Conservation (phyloP, 2,888 invertebrate species). For the Marronus borbonicus region DNA sequence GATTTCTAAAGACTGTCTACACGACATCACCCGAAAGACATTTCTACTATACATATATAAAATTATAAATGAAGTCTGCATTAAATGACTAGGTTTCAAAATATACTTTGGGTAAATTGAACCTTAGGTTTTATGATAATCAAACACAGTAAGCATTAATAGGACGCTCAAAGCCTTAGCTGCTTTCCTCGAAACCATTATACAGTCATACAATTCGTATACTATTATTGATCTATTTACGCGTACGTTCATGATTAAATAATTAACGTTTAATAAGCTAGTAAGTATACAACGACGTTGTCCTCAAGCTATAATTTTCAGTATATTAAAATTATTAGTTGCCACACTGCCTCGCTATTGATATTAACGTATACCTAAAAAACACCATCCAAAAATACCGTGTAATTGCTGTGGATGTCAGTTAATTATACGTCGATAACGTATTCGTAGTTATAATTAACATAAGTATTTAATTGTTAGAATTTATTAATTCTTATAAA, state of each 20-base stretch:
- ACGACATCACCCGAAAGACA: too few relatives aligned
- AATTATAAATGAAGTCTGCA: too few relatives aligned
- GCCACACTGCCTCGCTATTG: neutral
- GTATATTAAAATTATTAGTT: conserved; percentile 27
- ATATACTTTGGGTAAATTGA: too few relatives aligned
- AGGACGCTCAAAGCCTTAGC: too few relatives aligned
- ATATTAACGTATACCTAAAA: neutral
- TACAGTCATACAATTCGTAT: too few relatives aligned
- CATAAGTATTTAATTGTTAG: neutral
- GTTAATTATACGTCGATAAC: neutral
- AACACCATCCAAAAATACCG: neutral
- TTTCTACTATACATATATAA: too few relatives aligned
- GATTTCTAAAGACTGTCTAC: too few relatives aligned
- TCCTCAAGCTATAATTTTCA: conserved; percentile 23
- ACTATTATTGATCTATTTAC: neutral
- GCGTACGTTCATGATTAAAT: conserved; percentile 4
- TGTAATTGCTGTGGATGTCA: neutral
- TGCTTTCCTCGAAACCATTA: too few relatives aligned
- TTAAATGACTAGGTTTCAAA: too few relatives aligned
- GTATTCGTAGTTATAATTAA: neutral
- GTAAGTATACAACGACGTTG: neutral
- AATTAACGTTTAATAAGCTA: conserved; percentile 29
- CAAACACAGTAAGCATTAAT: too few relatives aligned
- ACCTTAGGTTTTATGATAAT: too few relatives aligned
- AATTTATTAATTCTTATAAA: conserved; percentile 13